Evolutionary conservation across 2,888 invertebrate species (phyloP).

Genomic region (Margaritifera margaritifera): DNA sequence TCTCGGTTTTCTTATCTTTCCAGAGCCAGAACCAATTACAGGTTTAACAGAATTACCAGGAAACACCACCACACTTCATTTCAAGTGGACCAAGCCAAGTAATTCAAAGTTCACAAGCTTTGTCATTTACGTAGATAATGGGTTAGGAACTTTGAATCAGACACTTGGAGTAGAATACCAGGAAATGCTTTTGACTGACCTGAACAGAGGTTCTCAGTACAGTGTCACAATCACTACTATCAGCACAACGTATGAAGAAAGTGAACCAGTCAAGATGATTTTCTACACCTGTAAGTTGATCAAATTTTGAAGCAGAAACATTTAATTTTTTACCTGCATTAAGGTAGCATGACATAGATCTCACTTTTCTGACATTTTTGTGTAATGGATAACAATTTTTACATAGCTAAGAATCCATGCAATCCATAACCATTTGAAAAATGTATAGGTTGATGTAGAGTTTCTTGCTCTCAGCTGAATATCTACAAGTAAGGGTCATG

Average conservation of each 20-base stretch:
- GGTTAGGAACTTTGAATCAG: constrained; percentile 10
- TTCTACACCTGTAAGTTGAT: constrained; percentile 46
- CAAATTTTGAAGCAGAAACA: no score
- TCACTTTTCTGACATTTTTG: no score
- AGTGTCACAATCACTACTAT: constrained; percentile 42
- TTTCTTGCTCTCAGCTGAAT: no score
- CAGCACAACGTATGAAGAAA: constrained; percentile 43
- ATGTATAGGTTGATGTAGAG: no score
- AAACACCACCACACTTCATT: constrained; percentile 23
- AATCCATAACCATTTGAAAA: no score
- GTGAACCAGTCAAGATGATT: constrained; percentile 21
- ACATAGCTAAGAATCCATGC: no score
- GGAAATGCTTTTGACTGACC: constrained; percentile 30
- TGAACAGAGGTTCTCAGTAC: constrained; percentile 42
- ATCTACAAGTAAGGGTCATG: no score
- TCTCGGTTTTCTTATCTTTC: constrained; percentile 3
- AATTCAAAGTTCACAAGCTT: constrained; percentile 17
- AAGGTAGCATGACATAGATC: no score
- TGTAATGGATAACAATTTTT: no score
- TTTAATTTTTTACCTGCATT: no score
- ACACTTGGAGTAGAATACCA: constrained; percentile 12
- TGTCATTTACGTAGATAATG: constrained; percentile 14
- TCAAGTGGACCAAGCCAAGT: constrained; percentile 25
- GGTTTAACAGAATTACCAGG: constrained; percentile 17
- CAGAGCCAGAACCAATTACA: constrained; percentile 28